These are phyloP conservation scores for Megaceryle alcyon DNA, from an alignment of 2,797 vertebrate species.

Conservation along the genomic window DNA sequence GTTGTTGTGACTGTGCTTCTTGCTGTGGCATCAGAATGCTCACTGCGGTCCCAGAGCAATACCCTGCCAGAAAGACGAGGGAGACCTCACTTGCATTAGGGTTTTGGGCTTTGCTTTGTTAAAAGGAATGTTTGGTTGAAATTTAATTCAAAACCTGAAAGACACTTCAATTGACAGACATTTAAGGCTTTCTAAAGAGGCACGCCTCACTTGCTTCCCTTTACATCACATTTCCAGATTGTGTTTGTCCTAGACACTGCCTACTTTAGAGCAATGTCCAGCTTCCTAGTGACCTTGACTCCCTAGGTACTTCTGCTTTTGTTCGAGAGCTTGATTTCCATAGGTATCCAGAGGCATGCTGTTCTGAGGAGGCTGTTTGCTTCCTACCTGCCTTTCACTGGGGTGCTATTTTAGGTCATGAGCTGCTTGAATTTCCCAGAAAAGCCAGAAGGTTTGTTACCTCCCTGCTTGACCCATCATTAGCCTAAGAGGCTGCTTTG, in stretches of 20 bases:
- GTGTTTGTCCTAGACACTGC: background rate
- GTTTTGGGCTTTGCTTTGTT: background rate
- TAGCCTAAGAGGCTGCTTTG: background rate
- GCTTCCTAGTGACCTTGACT: background rate
- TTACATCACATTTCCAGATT: background rate
- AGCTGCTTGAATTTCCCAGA: background rate
- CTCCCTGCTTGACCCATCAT: background rate
- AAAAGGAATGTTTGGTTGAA: background rate
- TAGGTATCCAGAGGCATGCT: background rate
- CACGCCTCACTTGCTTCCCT: rapidly evolving
- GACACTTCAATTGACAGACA: background rate
- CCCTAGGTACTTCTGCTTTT: background rate
- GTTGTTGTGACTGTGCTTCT: background rate
- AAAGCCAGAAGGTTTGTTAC: background rate
- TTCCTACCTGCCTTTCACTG: background rate
- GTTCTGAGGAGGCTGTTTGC: background rate
- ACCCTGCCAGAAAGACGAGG: no score
- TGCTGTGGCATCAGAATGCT: background rate
- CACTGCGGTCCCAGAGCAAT: background rate
- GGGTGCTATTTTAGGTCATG: background rate
- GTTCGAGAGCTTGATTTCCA: background rate
- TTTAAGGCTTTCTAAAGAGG: background rate
- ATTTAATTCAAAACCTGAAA: background rate
- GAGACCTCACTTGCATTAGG: background rate
- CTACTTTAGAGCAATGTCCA: background rate